These are phyloP conservation scores for Brachymystax lenok DNA, from an alignment of 2,797 vertebrate genomes.

Conservation along the genomic window DNA sequence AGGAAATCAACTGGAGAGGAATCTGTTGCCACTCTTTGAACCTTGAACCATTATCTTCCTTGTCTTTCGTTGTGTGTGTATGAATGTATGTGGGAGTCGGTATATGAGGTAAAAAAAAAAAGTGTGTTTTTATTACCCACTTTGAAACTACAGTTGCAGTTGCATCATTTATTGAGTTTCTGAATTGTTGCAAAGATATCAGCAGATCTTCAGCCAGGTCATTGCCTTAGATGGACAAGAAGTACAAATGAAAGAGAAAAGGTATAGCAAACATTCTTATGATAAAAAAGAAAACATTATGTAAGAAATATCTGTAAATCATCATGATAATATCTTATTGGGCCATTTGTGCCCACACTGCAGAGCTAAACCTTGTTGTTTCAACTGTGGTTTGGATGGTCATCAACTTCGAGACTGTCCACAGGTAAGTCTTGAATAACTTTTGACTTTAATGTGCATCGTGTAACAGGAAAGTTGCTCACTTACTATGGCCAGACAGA, in stretches of 20 bases:
- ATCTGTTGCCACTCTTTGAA: background rate
- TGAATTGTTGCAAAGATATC: slow-evolving; percentile 92
- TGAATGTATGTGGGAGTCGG: background rate
- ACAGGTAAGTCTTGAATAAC: slow-evolving; percentile 77
- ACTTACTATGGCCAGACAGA: background rate
- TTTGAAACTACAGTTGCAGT: too few relatives aligned
- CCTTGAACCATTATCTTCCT: background rate
- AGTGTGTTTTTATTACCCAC: background rate
- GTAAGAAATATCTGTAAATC: background rate
- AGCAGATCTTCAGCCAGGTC: slow-evolving; percentile 93
- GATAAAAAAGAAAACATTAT: too few relatives aligned
- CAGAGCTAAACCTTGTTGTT: slow-evolving; percentile 93
- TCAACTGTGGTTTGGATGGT: slow-evolving; percentile 89
- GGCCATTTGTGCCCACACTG: slow-evolving; percentile 40
- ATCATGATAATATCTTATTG: background rate
- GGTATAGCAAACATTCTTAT: slow-evolving; percentile 65
- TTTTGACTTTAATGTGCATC: background rate
- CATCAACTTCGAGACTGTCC: slow-evolving; percentile 97
- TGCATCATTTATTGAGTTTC: slow-evolving; percentile 67
- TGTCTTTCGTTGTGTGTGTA: background rate
- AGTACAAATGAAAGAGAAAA: slow-evolving; percentile 93
- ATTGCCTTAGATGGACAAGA: slow-evolving; percentile 93
- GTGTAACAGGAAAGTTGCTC: background rate
- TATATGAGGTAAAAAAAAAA: background rate
- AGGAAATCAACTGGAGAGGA: background rate